A percentile compares a stretch with the other conserved stretches of the same genome.
phyloP scores from a whole-genome alignment of 2,113 vertebrate genomes.

The Malurus alboscapulatus region DNA sequence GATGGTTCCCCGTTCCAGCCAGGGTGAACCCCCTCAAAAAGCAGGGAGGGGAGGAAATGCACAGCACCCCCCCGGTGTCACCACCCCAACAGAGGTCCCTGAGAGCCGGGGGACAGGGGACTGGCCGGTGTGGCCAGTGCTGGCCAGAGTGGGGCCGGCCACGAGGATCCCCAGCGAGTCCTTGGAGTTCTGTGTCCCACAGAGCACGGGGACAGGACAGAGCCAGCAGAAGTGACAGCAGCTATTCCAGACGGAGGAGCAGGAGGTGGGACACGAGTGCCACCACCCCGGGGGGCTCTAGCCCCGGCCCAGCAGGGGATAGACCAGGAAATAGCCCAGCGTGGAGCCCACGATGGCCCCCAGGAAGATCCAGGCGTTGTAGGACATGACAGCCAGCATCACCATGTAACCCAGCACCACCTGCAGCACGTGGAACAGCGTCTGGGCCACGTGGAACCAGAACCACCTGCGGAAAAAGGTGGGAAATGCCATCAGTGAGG shows the following conservation, averaged over 20 bases:
- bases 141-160: background rate
- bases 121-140: background rate
- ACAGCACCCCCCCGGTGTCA: accelerated
- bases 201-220: background rate
- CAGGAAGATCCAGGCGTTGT: conserved; percentile 94
- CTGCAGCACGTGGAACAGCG: conserved; percentile 83
- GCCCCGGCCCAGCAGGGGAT: conserved; percentile 75
- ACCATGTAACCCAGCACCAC: conserved; percentile 90
- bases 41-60: background rate
- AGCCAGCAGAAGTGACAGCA: conserved; percentile 14
- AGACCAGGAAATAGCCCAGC: conserved; percentile 87
- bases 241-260: background rate
- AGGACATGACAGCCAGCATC: conserved; percentile 96
- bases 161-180: background rate
- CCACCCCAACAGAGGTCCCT: background rate
- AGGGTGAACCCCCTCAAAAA: background rate
- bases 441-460: conserved; percentile 77
- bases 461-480: conserved; percentile 71
- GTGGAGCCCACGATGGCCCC: conserved; percentile 82
- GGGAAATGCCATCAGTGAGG: background rate
- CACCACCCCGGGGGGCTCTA: background rate
- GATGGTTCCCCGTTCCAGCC: background rate
- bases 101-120: background rate
- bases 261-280: background rate
- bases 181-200: background rate